phyloP scores from a whole-genome alignment of 2,888 invertebrate genomes.

The Ophion obscuratus region DNA sequence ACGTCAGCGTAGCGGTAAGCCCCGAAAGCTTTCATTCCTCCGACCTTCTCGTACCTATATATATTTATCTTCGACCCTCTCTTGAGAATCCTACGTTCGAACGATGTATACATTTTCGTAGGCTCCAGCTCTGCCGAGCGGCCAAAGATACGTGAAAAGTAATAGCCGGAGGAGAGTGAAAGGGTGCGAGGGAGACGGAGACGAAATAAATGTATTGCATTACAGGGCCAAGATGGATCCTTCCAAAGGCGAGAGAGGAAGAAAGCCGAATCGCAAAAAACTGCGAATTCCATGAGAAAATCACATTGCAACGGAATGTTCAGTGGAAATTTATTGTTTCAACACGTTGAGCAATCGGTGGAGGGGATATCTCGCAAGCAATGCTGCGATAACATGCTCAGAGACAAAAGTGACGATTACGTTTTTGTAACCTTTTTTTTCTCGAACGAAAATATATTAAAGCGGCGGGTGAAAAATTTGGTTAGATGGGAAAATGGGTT shows the following conservation, averaged over 20 bases:
- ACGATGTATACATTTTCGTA: conserved; percentile 8
- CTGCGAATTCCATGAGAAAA: conserved; percentile 2
- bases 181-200: neutral
- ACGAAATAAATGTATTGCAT: conserved; percentile 14
- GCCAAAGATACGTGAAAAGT: conserved; percentile 12
- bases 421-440: neutral
- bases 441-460: no score
- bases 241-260: conserved; percentile 1
- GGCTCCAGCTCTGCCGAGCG: conserved; percentile 1
- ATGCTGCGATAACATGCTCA: neutral
- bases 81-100: conserved; percentile 21
- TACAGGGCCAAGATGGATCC: conserved; percentile 7
- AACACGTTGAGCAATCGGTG: conserved; percentile 1
- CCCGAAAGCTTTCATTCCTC: neutral
- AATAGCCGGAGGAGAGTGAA: neutral
- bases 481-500: no score
- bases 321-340: neutral
- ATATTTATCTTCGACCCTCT: conserved; percentile 9
- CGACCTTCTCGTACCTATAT: neutral
- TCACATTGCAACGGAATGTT: neutral
- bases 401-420: neutral
- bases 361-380: neutral
- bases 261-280: neutral
- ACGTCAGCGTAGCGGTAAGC: conserved; percentile 13
- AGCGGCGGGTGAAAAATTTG: no score